phyloP scores from a whole-genome alignment of 2,888 invertebrate species.

The Theretra japonica region DNA sequence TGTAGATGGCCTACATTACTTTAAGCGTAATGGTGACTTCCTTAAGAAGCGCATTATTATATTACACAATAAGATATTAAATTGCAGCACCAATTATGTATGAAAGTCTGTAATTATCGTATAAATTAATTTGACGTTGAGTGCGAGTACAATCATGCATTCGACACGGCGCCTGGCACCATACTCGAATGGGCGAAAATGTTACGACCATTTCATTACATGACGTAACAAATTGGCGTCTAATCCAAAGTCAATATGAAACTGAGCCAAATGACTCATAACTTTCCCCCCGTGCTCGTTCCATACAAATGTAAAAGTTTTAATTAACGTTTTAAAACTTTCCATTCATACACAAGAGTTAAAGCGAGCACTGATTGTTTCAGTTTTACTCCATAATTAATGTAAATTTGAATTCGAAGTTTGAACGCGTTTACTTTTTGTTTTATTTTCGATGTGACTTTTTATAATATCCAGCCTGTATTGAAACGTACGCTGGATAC shows the following conservation, averaged over 20 bases:
- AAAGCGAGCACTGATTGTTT: slow-evolving; percentile 56
- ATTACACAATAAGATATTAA: slow-evolving; percentile 2
- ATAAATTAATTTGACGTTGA: slow-evolving; percentile 20
- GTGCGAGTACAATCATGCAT: slow-evolving; percentile 38
- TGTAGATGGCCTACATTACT: slow-evolving; percentile 11
- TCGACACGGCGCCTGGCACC: slow-evolving; percentile 38
- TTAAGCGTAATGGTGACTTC: background rate
- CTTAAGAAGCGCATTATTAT: background rate
- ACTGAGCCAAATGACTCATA: slow-evolving; percentile 55
- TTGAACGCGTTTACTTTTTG: slow-evolving; percentile 23
- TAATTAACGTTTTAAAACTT: slow-evolving; percentile 74
- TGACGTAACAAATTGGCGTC: slow-evolving; percentile 52
- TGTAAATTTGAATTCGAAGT: slow-evolving; percentile 48
- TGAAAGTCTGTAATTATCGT: slow-evolving; percentile 1
- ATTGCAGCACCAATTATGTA: background rate
- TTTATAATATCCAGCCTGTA: background rate
- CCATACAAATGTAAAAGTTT: slow-evolving; percentile 64
- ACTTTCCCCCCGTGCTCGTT: slow-evolving; percentile 55
- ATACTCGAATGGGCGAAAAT: slow-evolving; percentile 31
- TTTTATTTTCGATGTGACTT: background rate
- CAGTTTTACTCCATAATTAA: slow-evolving; percentile 54
- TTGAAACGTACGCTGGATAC: too few relatives aligned
- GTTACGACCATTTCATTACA: slow-evolving; percentile 43
- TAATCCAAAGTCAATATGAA: slow-evolving; percentile 58
- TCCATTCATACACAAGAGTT: slow-evolving; percentile 64